phyloP scores from a whole-genome alignment of 92 coral and sea anemone genomes.

The Nematostella vectensis region DNA sequence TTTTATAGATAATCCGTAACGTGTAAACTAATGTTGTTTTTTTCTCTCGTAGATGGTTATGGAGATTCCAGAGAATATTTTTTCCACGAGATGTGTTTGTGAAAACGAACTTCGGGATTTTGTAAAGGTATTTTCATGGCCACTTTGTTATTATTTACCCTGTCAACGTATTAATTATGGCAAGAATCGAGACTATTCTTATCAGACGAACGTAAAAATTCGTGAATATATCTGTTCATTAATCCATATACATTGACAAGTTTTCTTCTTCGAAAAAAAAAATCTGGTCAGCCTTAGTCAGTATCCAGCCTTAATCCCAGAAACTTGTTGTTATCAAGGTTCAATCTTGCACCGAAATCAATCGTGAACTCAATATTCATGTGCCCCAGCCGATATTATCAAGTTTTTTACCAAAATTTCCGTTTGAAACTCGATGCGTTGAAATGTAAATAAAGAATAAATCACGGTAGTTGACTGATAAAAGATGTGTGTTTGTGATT shows the following conservation, averaged over 20 bases:
- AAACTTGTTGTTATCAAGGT: too few species aligned
- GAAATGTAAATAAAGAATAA: constrained; percentile 2
- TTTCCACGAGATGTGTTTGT: constrained; percentile 61
- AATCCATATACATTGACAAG: too few species aligned
- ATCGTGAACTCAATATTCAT: neutral
- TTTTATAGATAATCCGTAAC: neutral
- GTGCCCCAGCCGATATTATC: neutral
- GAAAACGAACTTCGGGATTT: constrained; percentile 69
- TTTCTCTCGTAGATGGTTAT: constrained; percentile 74
- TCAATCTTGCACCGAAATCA: too few species aligned
- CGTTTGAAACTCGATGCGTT: constrained; percentile 3
- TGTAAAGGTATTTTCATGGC: constrained; percentile 55
- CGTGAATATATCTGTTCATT: too few species aligned
- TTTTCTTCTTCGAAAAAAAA: too few species aligned
- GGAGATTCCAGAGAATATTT: constrained; percentile 91
- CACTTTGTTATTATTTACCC: too few species aligned
- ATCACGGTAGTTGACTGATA: neutral
- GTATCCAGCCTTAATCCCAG: too few species aligned
- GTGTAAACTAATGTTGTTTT: constrained; percentile 1
- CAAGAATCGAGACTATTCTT: too few species aligned
- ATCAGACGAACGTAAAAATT: too few species aligned
- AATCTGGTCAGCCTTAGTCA: too few species aligned
- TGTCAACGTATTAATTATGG: too few species aligned
- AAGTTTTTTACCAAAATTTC: neutral
- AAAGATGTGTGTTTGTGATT: constrained; percentile 4